These are phyloP conservation scores for Danio choprae DNA, from an alignment of 2,797 vertebrate genomes.

Conservation along the genomic window DNA sequence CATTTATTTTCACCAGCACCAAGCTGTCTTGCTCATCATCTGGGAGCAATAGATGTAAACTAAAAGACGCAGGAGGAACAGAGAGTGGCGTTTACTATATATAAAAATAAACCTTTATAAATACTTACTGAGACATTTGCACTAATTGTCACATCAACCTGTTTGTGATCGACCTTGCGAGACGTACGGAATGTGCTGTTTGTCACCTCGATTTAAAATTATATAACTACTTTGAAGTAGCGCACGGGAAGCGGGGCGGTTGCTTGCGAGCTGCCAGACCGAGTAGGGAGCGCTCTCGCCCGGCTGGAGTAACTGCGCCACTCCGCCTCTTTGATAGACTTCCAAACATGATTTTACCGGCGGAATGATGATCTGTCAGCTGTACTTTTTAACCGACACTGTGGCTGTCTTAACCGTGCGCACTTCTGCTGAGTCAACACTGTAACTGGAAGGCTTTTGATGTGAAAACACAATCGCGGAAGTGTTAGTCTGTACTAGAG, in stretches of 20 bases:
- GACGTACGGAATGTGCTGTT: slow-evolving; percentile 31
- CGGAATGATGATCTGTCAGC: not conserved
- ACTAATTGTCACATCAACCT: slow-evolving; percentile 59
- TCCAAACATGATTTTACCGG: not conserved
- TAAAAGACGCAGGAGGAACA: slow-evolving; percentile 71
- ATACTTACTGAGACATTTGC: slow-evolving; percentile 71
- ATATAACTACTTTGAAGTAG: slow-evolving; percentile 68
- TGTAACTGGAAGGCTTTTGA: slow-evolving; percentile 36
- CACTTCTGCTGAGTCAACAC: slow-evolving; percentile 55
- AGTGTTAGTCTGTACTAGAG: slow-evolving; percentile 42
- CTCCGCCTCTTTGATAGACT: slow-evolving; percentile 61
- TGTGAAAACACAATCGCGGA: slow-evolving; percentile 60
- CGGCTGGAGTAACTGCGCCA: slow-evolving; percentile 78
- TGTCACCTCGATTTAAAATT: slow-evolving; percentile 63
- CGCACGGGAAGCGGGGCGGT: slow-evolving; percentile 64
- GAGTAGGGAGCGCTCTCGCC: slow-evolving; percentile 72
- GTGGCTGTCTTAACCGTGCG: slow-evolving; percentile 35
- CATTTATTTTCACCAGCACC: slow-evolving; percentile 53
- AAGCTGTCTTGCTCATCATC: slow-evolving; percentile 57
- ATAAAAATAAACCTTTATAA: slow-evolving; percentile 66
- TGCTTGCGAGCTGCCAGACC: slow-evolving; percentile 60
- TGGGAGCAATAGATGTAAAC: slow-evolving; percentile 72
- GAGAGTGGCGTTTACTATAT: slow-evolving; percentile 67
- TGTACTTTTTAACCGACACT: slow-evolving; percentile 45
- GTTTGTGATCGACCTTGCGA: slow-evolving; percentile 15